Conservation (phyloP, 2,113 vertebrate species). For the Oryzias curvinotus region DNA sequence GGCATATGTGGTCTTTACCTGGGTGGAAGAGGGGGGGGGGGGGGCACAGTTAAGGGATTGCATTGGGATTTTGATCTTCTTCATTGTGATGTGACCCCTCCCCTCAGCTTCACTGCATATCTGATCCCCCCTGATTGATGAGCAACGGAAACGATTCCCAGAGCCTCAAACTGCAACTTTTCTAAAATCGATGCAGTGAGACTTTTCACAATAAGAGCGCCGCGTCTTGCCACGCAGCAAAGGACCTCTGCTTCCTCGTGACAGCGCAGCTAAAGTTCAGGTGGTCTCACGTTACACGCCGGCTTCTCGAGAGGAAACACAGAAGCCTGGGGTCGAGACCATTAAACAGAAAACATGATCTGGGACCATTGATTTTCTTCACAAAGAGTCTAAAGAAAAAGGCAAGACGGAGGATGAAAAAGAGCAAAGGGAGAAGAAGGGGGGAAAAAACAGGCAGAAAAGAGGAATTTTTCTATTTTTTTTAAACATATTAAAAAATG, state of each 20-base stretch:
- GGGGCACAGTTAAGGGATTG: slow-evolving; percentile 1
- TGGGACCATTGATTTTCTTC: slow-evolving; percentile 72
- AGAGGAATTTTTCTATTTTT: neutral
- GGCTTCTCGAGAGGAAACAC: slow-evolving; percentile 60
- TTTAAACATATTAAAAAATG: neutral
- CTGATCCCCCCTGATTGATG: too few relatives aligned
- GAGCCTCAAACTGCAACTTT: too few relatives aligned
- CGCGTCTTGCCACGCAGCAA: too few relatives aligned
- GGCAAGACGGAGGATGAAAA: slow-evolving; percentile 13
- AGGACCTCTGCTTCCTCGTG: slow-evolving; percentile 11
- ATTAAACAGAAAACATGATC: slow-evolving; percentile 75
- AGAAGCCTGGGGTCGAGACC: slow-evolving; percentile 46
- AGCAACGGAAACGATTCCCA: too few relatives aligned
- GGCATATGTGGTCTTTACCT: slow-evolving; percentile 98
- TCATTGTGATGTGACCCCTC: too few relatives aligned
- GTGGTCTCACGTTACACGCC: slow-evolving; percentile 61
- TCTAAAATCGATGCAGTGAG: too few relatives aligned
- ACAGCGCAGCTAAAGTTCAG: slow-evolving; percentile 25
- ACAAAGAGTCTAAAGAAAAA: slow-evolving; percentile 23
- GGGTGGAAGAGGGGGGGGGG: neutral
- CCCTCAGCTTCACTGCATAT: too few relatives aligned
- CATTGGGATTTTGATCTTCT: too few relatives aligned
- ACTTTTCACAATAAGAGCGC: too few relatives aligned
- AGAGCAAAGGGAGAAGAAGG: too few relatives aligned
- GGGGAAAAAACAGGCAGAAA: slow-evolving; percentile 14